Evolutionary conservation across 2,797 vertebrate species (phyloP), one percentile per base, ranked within the genome.

Genomic region (Sphenopsis melanotis): DNA sequence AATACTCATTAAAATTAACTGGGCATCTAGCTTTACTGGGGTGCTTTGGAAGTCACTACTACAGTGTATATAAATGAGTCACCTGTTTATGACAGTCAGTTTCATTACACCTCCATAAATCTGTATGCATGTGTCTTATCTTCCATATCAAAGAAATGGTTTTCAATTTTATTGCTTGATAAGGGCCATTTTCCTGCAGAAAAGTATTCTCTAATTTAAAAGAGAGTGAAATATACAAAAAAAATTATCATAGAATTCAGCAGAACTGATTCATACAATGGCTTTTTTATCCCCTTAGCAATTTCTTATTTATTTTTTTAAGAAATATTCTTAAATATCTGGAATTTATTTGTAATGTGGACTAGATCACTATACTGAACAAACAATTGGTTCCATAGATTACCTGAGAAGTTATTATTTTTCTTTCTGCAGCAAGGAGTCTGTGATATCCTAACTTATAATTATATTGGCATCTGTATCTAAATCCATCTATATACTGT

Each of bases 1-100:
- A 94, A 95, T 85, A 87, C 30, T 78, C 59, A 91, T 93, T 91
- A 94, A 93, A 96, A 96, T 93, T 84, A 95, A 95, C 86, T 64
- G 90, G 74, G 70, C 66, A 89, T 87, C 86, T 42, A 92, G 74
- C 63, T 94, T 90, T 82, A 89, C 88, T 89, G 41, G 55, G 37
- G 70, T 57, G 29, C 30, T 93, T 66, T 89, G 85, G 90, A 94
- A 82, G 83, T 63, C 69, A 55, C 74, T 59, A 49, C 41, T 65
- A 69, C 37, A 50, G 37, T 72, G 71, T 81, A 41, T 85, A 85
- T 76, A 94, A 87, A 89, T 69, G 74, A 93, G 49, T 78, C 66
- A 93, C 81, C 83, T 94, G 89, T 82, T 94, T 93, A 81, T 79
- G 83, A 69, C 63, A 21, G 44, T 75, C 55, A 27, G 49, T n/a